These are phyloP conservation scores for Neosalanx taihuensis DNA, from an alignment of 2,797 vertebrate genomes.

Conservation along the genomic window DNA sequence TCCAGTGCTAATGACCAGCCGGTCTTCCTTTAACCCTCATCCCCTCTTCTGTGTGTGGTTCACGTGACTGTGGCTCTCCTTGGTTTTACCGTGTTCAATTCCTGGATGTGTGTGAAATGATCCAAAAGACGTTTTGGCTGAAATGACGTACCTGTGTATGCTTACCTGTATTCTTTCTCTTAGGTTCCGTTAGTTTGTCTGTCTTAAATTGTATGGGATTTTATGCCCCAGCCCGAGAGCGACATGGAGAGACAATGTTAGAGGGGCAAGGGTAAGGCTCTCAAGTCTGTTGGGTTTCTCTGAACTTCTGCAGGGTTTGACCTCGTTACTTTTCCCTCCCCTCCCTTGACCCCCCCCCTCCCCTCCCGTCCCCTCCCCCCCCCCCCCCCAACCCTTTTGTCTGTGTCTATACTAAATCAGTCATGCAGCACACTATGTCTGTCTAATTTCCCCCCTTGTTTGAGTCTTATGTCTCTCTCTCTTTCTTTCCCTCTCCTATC, in stretches of 20 bases:
- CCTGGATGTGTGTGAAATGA: slow-evolving; percentile 39
- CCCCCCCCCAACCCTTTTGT: slow-evolving; percentile 58
- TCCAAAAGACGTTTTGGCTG: slow-evolving; percentile 52
- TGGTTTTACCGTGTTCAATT: slow-evolving; percentile 48
- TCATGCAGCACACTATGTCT: slow-evolving; percentile 75
- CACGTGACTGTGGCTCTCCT: slow-evolving; percentile 72
- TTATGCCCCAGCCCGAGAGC: slow-evolving; percentile 83
- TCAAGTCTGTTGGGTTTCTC: slow-evolving; percentile 89
- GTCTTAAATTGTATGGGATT: slow-evolving; percentile 98
- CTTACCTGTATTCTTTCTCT: slow-evolving; percentile 99
- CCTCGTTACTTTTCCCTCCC: slow-evolving; percentile 56
- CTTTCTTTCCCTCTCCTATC: slow-evolving; percentile 57
- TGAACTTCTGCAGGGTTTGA: slow-evolving; percentile 76
- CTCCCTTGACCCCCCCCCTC: slow-evolving; percentile 51
- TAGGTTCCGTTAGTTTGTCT: slow-evolving; percentile 99
- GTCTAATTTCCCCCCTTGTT: slow-evolving; percentile 71
- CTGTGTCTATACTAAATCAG: slow-evolving; percentile 65
- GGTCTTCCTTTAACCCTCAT: slow-evolving; percentile 62
- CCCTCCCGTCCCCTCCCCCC: slow-evolving; percentile 57
- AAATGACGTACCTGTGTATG: slow-evolving; percentile 80
- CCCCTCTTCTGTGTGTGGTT: slow-evolving; percentile 64
- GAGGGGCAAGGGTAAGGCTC: slow-evolving; percentile 99
- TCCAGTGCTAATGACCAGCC: slow-evolving; percentile 71
- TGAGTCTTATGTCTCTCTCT: slow-evolving; percentile 77
- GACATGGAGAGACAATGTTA: slow-evolving; percentile 87